Conservation (phyloP, 2,797 vertebrate species). For the Smutsia gigantea region DNA sequence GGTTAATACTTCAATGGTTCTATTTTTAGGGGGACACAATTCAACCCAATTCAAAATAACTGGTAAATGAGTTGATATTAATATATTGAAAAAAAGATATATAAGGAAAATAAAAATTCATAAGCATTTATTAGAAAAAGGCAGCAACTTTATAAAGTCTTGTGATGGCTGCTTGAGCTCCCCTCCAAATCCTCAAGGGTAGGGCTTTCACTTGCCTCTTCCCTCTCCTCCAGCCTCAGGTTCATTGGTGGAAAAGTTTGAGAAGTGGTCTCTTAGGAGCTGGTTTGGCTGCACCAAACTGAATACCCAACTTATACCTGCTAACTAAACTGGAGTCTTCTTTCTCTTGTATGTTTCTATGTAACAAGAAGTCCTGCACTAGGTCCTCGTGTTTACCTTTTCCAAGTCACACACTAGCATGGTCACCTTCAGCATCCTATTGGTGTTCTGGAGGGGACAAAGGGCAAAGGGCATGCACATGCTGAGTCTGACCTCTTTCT, state of each 20-base stretch:
- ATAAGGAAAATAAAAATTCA: conserved; percentile 1
- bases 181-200: not conserved
- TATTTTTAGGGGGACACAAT: not conserved
- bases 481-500: not conserved
- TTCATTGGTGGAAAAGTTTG: not conserved
- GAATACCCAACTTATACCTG: not conserved
- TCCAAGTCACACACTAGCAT: not conserved
- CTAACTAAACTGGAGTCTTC: not conserved
- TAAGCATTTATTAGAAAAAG: not conserved
- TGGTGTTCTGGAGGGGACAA: not conserved
- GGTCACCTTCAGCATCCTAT: not conserved
- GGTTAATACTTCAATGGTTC: not conserved
- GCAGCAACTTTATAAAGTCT: not conserved
- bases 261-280: not conserved
- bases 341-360: not conserved
- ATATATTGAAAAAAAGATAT: conserved; percentile 2
- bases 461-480: not conserved
- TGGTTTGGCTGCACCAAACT: not conserved
- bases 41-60: not conserved
- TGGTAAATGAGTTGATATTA: not conserved
- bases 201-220: not conserved
- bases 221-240: not conserved
- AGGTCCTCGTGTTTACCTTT: not conserved
- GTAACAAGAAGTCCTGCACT: not conserved
- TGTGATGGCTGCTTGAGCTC: not conserved